phyloP scores from a whole-genome alignment of 2,888 invertebrate species.

The Stramonita haemastoma region DNA sequence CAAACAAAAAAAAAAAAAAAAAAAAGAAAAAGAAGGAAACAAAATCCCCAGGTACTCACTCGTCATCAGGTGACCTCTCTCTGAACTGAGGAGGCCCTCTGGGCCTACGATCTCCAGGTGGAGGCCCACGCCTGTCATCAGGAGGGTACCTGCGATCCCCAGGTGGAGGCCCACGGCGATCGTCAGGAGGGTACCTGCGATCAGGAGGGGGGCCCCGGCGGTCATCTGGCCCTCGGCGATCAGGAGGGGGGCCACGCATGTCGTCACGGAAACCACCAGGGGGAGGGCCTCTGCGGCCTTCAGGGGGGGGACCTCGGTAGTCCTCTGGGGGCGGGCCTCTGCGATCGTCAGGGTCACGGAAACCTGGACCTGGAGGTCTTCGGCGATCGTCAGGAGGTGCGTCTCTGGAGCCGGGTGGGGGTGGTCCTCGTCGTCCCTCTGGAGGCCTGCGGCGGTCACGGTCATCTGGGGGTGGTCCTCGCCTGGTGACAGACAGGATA shows the following conservation, averaged over 20 bases:
- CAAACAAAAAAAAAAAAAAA: background rate
- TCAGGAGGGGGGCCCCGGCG: conserved; percentile 33
- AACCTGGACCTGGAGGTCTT: conserved; percentile 36
- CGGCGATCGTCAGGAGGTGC: conserved; percentile 48
- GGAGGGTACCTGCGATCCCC: conserved; percentile 38
- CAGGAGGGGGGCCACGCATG: conserved; percentile 35
- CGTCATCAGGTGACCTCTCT: conserved; percentile 44
- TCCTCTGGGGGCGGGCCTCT: conserved; percentile 40
- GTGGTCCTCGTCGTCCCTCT: conserved; percentile 42
- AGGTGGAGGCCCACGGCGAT: conserved; percentile 32
- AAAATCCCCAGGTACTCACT: conserved; percentile 36
- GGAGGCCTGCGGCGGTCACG: conserved; percentile 26
- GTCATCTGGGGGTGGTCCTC: conserved; percentile 52
- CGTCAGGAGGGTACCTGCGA: conserved; percentile 17
- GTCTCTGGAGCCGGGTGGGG: conserved; percentile 45
- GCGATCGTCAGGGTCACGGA: conserved; percentile 43
- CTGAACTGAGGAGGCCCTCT: conserved; percentile 48
- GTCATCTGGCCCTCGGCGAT: conserved; percentile 40
- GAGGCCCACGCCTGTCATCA: conserved; percentile 35
- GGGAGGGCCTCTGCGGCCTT: conserved; percentile 44
- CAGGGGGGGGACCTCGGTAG: conserved; percentile 45
- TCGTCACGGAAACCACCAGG: background rate
- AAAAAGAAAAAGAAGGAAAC: background rate
- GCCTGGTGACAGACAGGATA: conserved; percentile 27
- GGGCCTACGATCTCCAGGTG: conserved; percentile 39